Evolutionary conservation across 2,113 vertebrate species (phyloP).

Genomic region (Empidonax traillii): DNA sequence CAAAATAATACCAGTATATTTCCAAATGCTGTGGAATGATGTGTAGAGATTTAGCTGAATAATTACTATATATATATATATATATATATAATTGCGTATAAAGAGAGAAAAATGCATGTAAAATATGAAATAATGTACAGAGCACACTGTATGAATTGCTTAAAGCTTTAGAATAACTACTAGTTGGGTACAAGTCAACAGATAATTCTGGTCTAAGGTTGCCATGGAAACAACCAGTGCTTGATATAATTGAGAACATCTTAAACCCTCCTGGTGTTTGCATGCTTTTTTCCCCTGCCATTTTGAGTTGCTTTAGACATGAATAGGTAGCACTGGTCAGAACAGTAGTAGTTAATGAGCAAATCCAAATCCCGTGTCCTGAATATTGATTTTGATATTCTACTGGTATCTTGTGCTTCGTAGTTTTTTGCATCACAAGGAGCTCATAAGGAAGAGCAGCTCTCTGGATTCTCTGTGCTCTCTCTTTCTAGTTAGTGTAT

Average conservation of each 20-base stretch:
- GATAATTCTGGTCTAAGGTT: slow-evolving; percentile 83
- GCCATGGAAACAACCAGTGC: slow-evolving; percentile 84
- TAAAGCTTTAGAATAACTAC: slow-evolving; percentile 74
- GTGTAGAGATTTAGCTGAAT: slow-evolving; percentile 38
- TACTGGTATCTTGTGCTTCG: slow-evolving; percentile 58
- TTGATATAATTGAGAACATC: slow-evolving; percentile 83
- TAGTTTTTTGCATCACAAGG: slow-evolving; percentile 62
- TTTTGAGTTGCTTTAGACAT: slow-evolving; percentile 78
- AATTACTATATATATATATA: background rate
- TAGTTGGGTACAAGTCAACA: slow-evolving; percentile 78
- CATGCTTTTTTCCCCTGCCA: slow-evolving; percentile 76
- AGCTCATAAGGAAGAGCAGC: slow-evolving; percentile 69
- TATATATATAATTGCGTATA: background rate
- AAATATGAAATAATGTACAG: slow-evolving; percentile 41
- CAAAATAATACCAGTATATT: slow-evolving; percentile 6
- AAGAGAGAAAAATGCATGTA: background rate
- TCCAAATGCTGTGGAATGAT: background rate
- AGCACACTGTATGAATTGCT: slow-evolving; percentile 64
- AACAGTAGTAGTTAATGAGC: slow-evolving; percentile 55
- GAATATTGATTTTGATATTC: slow-evolving; percentile 67
- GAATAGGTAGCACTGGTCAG: slow-evolving; percentile 70
- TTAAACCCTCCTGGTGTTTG: slow-evolving; percentile 80
- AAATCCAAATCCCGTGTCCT: slow-evolving; percentile 47
- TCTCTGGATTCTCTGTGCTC: slow-evolving; percentile 67
- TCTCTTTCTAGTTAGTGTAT: slow-evolving; percentile 46